A percentile compares a stretch with the other conserved stretches of the same genome.
phyloP scores from a whole-genome alignment of 2,888 invertebrate species.

The Rhogogaster chlorosoma region DNA sequence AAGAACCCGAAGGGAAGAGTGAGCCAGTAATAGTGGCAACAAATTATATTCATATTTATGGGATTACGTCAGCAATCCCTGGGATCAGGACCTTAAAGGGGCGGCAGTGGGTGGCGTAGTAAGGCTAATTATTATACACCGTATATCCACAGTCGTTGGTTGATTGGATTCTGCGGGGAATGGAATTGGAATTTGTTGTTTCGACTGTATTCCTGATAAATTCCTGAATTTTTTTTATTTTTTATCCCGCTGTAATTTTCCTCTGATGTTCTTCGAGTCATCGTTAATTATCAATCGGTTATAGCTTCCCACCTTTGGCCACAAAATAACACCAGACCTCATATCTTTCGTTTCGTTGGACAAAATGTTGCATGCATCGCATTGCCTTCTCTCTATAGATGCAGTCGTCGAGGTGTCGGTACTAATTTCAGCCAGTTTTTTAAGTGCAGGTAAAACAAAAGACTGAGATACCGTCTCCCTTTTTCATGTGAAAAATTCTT shows the following conservation, averaged over 20 bases:
- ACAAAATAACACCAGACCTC: background rate
- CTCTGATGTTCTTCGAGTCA: background rate
- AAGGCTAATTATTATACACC: slow-evolving; percentile 74
- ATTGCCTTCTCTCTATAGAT: background rate
- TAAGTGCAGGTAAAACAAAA: slow-evolving; percentile 22
- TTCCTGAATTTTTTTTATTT: background rate
- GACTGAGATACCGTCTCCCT: background rate
- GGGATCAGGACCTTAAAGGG: slow-evolving; percentile 74
- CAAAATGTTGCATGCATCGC: background rate
- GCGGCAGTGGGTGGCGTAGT: slow-evolving; percentile 57
- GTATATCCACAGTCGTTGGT: slow-evolving; percentile 61
- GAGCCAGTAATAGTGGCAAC: slow-evolving; percentile 59
- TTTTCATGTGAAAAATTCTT: background rate
- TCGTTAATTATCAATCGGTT: background rate
- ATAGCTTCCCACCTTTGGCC: background rate
- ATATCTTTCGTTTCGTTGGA: background rate
- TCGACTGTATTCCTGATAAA: background rate
- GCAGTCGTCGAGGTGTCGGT: background rate
- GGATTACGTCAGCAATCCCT: slow-evolving; percentile 73
- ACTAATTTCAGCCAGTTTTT: slow-evolving; percentile 26
- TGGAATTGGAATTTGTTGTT: slow-evolving; percentile 37
- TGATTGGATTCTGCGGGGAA: slow-evolving; percentile 71
- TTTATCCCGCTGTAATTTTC: background rate
- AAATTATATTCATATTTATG: slow-evolving; percentile 76
- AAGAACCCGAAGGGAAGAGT: background rate